Conservation (phyloP, 2,888 invertebrate species). For the Griposia aprilina region DNA sequence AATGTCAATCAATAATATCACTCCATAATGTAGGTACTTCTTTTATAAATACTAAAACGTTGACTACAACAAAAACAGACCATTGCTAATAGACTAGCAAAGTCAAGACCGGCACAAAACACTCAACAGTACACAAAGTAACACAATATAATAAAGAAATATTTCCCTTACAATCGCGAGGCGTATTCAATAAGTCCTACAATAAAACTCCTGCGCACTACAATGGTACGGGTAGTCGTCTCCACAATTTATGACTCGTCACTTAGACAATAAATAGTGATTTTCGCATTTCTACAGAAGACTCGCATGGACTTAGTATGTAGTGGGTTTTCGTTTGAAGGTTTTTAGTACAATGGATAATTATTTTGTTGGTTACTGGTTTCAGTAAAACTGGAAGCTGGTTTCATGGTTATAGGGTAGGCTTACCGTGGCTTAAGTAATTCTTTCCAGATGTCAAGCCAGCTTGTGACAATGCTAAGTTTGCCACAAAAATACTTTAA, state of each 20-base stretch:
- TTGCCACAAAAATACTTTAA: background rate
- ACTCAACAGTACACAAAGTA: slow-evolving; percentile 55
- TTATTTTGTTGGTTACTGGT: slow-evolving; percentile 24
- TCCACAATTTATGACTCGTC: slow-evolving; percentile 87
- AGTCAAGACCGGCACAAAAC: background rate
- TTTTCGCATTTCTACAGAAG: slow-evolving; percentile 85
- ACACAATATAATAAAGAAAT: slow-evolving; percentile 68
- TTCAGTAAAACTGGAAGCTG: slow-evolving; percentile 42
- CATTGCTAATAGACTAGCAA: background rate
- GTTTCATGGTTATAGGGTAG: background rate
- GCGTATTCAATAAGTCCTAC: slow-evolving; percentile 70
- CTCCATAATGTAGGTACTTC: too few species aligned
- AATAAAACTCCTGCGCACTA: slow-evolving; percentile 72
- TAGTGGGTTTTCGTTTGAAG: slow-evolving; percentile 60
- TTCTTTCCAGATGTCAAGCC: background rate
- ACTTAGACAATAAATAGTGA: slow-evolving; percentile 89
- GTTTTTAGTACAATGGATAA: slow-evolving; percentile 24
- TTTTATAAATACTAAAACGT: too few species aligned
- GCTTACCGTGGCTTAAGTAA: background rate
- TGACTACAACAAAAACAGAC: background rate
- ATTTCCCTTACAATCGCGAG: slow-evolving; percentile 64
- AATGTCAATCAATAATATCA: too few species aligned
- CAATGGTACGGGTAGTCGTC: slow-evolving; percentile 82
- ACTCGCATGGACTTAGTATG: slow-evolving; percentile 76
- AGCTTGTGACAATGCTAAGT: background rate